Conservation (phyloP, 2,113 vertebrate genomes). For the Amazona guildingii region DNA sequence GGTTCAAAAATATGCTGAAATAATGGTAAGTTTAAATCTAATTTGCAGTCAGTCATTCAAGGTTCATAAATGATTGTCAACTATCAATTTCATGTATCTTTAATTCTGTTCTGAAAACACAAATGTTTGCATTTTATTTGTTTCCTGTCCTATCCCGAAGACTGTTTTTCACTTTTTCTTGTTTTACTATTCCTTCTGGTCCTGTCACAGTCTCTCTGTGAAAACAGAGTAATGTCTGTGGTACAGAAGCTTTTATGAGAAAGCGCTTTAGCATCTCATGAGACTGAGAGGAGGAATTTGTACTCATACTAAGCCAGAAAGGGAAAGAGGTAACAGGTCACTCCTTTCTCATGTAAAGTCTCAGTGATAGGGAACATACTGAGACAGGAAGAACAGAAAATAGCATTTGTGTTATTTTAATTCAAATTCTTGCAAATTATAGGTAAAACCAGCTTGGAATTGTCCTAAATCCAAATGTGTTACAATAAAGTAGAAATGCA, state of each 20-base stretch:
- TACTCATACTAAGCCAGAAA: neutral
- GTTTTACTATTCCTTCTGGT: neutral
- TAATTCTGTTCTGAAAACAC: constrained; percentile 15
- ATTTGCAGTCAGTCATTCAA: constrained; percentile 33
- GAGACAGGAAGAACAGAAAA: neutral
- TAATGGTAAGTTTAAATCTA: constrained; percentile 45
- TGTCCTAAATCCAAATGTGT: neutral
- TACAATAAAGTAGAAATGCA: neutral
- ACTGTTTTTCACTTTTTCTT: neutral
- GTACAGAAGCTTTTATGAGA: neutral
- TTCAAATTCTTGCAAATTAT: neutral
- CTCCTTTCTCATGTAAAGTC: neutral
- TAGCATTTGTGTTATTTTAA: neutral
- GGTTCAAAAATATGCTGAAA: constrained; percentile 39
- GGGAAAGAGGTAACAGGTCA: neutral
- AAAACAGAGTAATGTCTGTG: neutral
- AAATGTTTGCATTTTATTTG: neutral
- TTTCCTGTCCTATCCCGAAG: neutral
- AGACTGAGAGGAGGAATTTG: neutral
- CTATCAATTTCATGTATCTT: neutral
- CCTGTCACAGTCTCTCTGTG: neutral
- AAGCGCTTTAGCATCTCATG: neutral
- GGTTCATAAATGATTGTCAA: constrained; percentile 10
- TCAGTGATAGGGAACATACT: neutral
- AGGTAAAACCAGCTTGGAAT: neutral